Conservation (phyloP, 1,140 invertebrate species). For the Zaprionus ghesquierei region DNA sequence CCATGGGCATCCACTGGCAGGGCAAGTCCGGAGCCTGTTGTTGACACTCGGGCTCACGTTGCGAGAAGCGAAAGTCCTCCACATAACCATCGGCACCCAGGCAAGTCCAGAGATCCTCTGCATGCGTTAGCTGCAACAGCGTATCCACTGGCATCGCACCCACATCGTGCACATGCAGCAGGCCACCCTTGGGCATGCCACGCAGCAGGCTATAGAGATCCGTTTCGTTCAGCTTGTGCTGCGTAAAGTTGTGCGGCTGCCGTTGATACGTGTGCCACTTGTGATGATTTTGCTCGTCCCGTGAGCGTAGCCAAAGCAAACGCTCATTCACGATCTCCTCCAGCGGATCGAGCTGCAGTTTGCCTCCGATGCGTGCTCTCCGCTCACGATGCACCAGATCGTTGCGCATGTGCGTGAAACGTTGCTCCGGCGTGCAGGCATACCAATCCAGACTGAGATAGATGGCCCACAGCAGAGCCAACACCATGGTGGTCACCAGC, state of each 20-base stretch:
- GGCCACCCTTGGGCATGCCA: conserved; percentile 88
- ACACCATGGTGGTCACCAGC: conserved; percentile 18
- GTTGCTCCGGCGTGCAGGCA: conserved; percentile 1
- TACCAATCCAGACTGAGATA: conserved; percentile 5
- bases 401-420: conserved; percentile 8
- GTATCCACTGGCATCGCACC: conserved; percentile 86
- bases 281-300: conserved; percentile 30
- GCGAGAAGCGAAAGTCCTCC: conserved; percentile 80
- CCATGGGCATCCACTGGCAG: conserved; percentile 85
- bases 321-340: conserved; percentile 48
- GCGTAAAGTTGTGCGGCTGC: conserved; percentile 85
- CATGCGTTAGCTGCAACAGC: conserved; percentile 35
- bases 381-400: conserved; percentile 25
- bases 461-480: conserved; percentile 41
- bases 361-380: conserved; percentile 34
- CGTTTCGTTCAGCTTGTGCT: conserved; percentile 86
- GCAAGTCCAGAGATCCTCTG: conserved; percentile 52
- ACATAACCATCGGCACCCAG: conserved; percentile 66
- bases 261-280: conserved; percentile 48
- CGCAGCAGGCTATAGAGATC: conserved; percentile 87
- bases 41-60: conserved; percentile 20
- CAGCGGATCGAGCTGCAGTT: conserved; percentile 17
- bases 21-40: conserved; percentile 27
- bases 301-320: conserved; percentile 31
- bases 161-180: conserved; percentile 89